These are phyloP conservation scores for Catostylus mosaicus DNA, from an alignment of 30 jellyfish, hydroid and myxozoan species.

Conservation along the genomic window DNA sequence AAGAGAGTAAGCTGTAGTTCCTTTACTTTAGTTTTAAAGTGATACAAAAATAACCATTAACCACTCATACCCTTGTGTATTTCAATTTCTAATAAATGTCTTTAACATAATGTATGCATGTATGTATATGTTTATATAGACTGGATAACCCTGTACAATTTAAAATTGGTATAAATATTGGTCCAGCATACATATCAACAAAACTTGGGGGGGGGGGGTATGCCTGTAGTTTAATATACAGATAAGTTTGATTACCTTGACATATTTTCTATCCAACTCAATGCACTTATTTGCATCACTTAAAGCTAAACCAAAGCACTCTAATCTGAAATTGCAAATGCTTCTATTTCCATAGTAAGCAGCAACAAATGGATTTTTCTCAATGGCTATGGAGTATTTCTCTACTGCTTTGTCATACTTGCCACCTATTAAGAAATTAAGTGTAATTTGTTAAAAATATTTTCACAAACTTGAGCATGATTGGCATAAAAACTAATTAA, in stretches of 20 bases:
- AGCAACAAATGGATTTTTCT: constrained; percentile 82
- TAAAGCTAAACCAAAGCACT: constrained; percentile 94
- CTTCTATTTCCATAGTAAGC: constrained; percentile 96
- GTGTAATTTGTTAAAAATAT: background rate
- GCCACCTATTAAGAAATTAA: constrained; percentile 57
- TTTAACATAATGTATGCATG: too few relatives aligned
- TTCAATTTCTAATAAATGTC: too few relatives aligned
- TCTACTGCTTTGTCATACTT: constrained; percentile 88
- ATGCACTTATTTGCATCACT: constrained; percentile 85
- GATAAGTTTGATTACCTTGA: constrained; percentile 76
- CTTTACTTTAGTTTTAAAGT: too few relatives aligned
- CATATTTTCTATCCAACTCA: constrained; percentile 81
- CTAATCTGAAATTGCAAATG: constrained; percentile 79
- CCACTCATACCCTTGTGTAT: too few relatives aligned
- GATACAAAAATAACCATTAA: too few relatives aligned
- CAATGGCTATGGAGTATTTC: constrained; percentile 81
- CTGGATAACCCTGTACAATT: too few relatives aligned
- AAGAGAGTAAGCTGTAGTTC: too few relatives aligned
- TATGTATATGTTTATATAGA: too few relatives aligned
- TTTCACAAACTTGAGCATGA: background rate
- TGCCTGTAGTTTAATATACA: too few relatives aligned
- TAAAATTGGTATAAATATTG: too few relatives aligned
- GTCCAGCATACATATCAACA: too few relatives aligned
- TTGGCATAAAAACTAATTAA: background rate
- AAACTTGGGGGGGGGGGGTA: too few relatives aligned